Conservation (phyloP, 2,888 invertebrate genomes). For the Lycaena phlaeas region DNA sequence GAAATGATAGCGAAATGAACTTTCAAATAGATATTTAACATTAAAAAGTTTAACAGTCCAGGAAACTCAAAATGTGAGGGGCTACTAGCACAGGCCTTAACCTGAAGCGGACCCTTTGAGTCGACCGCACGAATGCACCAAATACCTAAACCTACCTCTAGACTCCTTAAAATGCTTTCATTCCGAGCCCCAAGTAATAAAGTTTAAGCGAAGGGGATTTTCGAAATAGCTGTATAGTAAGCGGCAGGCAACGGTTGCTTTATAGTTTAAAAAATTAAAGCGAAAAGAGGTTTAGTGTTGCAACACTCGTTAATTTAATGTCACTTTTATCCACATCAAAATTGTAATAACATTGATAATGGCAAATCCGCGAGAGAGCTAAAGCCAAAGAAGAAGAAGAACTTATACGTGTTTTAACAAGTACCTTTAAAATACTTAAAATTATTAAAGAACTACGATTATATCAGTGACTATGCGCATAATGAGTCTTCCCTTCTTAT, state of each 20-base stretch:
- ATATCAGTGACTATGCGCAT: no score
- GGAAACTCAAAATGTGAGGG: not conserved
- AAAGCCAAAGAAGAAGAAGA: no score
- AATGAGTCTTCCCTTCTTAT: no score
- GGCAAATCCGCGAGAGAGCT: no score
- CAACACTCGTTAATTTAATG: not conserved
- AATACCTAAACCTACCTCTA: constrained; percentile 32
- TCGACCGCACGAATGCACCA: constrained; percentile 44
- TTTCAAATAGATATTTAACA: no score
- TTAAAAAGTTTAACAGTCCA: no score
- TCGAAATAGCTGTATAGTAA: constrained; percentile 11
- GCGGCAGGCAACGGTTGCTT: constrained; percentile 1
- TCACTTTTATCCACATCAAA: no score
- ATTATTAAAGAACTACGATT: no score
- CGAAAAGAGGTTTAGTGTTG: not conserved
- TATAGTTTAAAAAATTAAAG: constrained; percentile 3
- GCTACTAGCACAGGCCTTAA: constrained; percentile 9
- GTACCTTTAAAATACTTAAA: no score
- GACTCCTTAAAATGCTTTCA: constrained; percentile 43
- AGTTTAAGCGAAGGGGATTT: constrained; percentile 27
- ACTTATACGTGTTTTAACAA: no score
- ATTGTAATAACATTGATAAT: no score
- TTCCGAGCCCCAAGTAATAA: constrained; percentile 39
- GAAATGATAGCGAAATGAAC: no score
- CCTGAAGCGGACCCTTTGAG: constrained; percentile 41